These are phyloP conservation scores for Brachionus koreanus DNA, from an alignment of 1,140 invertebrate species.

Conservation along the genomic window DNA sequence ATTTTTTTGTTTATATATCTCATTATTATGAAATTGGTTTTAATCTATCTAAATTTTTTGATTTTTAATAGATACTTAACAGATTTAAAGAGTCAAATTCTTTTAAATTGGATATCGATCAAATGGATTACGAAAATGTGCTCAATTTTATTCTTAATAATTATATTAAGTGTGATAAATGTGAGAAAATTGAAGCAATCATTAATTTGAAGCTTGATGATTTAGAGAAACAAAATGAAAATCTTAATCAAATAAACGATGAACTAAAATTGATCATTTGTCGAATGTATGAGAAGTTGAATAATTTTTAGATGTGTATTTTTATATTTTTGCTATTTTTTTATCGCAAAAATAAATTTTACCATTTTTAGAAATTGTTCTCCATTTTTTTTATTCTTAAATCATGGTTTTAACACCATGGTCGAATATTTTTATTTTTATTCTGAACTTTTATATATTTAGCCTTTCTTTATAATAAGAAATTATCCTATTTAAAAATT, in stretches of 20 bases:
- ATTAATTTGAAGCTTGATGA: not conserved
- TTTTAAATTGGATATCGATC: not conserved
- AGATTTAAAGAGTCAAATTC: too few species aligned
- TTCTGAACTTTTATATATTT: not conserved
- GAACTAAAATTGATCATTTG: slow-evolving; percentile 17
- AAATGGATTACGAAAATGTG: not conserved
- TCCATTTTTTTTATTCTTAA: not conserved
- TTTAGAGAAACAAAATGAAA: not conserved
- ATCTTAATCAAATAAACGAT: not conserved
- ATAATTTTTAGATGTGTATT: not conserved
- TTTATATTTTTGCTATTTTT: not conserved
- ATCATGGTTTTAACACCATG: not conserved
- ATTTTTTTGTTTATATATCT: not conserved
- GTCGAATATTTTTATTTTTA: not conserved
- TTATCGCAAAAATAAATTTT: not conserved
- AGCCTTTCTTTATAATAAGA: not conserved
- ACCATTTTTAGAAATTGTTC: not conserved
- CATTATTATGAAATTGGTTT: not conserved
- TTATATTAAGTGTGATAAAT: not conserved
- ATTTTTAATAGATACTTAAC: too few species aligned
- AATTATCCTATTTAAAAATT: not conserved
- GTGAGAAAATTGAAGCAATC: not conserved
- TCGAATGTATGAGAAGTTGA: slow-evolving; percentile 17
- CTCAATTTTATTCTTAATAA: not conserved
- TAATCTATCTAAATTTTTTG: too few species aligned